Evolutionary conservation across 2,797 vertebrate genomes (phyloP).

Genomic region (Falco novaeseelandiae): DNA sequence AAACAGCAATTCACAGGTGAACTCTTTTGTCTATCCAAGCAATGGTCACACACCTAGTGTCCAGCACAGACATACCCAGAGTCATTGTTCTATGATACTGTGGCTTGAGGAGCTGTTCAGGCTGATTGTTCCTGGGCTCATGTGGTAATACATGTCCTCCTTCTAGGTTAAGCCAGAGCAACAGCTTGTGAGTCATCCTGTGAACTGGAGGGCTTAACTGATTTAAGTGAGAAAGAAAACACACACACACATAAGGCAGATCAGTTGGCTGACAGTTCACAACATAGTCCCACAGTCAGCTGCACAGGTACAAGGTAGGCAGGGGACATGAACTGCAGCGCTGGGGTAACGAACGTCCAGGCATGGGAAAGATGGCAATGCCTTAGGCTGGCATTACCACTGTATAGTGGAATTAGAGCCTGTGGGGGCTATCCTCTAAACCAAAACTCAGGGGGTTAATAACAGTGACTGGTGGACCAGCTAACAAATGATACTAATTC

Average conservation of each 20-base stretch:
- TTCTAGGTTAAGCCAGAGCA: not conserved
- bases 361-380: not conserved
- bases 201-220: not conserved
- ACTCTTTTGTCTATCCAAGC: not conserved
- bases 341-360: not conserved
- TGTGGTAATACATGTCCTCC: not conserved
- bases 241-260: not conserved
- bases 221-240: not conserved
- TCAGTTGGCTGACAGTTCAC: not conserved
- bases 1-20: not conserved
- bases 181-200: not conserved
- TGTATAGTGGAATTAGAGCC: not conserved
- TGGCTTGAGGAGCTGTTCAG: not conserved
- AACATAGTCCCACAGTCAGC: not conserved
- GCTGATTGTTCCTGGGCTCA: not conserved
- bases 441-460: rapidly evolving
- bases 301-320: not conserved
- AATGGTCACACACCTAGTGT: not conserved
- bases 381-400: not conserved
- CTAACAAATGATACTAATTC: not conserved
- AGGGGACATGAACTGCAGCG: not conserved
- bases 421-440: not conserved
- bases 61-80: not conserved
- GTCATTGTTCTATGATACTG: rapidly evolving
- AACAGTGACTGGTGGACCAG: not conserved